Base-by-base conservation (phyloP, 2,113 vertebrate genomes). In the Takifugu bimaculatus region DNA sequence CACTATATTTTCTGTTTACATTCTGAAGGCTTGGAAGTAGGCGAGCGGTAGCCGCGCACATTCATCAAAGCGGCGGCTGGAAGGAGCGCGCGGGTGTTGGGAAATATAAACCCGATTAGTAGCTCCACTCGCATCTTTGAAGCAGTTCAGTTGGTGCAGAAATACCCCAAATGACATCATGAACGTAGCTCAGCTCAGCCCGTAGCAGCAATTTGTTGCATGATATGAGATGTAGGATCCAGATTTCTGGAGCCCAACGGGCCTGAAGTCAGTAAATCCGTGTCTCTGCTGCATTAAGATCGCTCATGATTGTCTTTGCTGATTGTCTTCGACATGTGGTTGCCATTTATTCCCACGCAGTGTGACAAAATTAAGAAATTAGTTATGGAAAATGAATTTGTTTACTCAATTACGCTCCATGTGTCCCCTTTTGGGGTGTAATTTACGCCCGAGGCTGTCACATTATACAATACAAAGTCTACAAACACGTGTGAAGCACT, bases 1-100 rank as follows among this genome's bases (percentile, higher is more conserved):
- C 61, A 64, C 15, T 25, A n/a, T 35, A 65, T 48, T 74, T 52
- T 55, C 57, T 45, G 50, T 66, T 67, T 63, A 60, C 52, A 26
- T 75, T 57, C 62, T 57, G 39, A 13, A 28, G 45, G 35, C 50
- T 50, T 25, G 4, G 42, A 35, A 48, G 72, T 39, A 29, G 35
- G 20, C 32, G 1, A 20, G 47, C n/a, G 14, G 50, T 50, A 15
- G 48, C 35, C 13, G 14, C 26, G 13, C 13, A 6, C 12, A 39
- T 39, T 39, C 6, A 10, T 39, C 9, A 39, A 54, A 4, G 2
- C 39, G 27, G 10, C 26, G 2, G 13, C 9, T 52, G 5, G 12
- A 57, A 28, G 3, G 12, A 25, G 3, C 10, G 13, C 12, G 11
- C 13, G 27, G 28, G 13, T 26, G n/a, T 44, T 20, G 5, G 39